Evolutionary conservation across 2,888 invertebrate species (phyloP).

Genomic region (Synergus itoensis): DNA sequence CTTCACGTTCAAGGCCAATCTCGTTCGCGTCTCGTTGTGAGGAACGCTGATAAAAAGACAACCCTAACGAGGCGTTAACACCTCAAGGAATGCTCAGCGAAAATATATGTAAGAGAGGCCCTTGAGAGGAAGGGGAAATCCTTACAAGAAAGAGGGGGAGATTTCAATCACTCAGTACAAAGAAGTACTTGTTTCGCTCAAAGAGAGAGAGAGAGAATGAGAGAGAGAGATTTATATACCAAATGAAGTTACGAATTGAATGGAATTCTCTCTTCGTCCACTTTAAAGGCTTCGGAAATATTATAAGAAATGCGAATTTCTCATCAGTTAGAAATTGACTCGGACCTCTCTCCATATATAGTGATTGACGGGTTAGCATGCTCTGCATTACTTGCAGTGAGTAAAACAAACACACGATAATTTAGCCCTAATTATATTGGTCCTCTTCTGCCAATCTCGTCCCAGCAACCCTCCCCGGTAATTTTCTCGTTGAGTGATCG

Average conservation of each 20-base stretch:
- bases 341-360: not conserved
- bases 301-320: too few species aligned
- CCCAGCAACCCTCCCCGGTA: not conserved
- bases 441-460: conserved; percentile 32
- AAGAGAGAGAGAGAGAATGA: not conserved
- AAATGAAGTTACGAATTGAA: conserved; percentile 27
- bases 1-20: conserved; percentile 59
- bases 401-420: conserved; percentile 45
- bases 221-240: not conserved
- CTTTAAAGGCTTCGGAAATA: not conserved
- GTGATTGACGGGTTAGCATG: conserved; percentile 1
- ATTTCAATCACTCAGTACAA: conserved; percentile 35
- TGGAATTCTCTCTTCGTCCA: conserved; percentile 23
- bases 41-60: conserved; percentile 60
- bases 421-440: conserved; percentile 46
- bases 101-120: conserved; percentile 47
- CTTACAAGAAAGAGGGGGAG: not conserved
- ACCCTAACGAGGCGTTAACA: conserved; percentile 62
- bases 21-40: conserved; percentile 59
- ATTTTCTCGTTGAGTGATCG: conserved; percentile 41
- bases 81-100: conserved; percentile 57
- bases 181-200: conserved; percentile 36
- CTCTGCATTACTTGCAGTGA: conserved; percentile 18
- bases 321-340: too few species aligned
- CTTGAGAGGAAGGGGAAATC: not conserved